Conservation (phyloP, 2,888 invertebrate genomes). For the Cistogaster globosa region DNA sequence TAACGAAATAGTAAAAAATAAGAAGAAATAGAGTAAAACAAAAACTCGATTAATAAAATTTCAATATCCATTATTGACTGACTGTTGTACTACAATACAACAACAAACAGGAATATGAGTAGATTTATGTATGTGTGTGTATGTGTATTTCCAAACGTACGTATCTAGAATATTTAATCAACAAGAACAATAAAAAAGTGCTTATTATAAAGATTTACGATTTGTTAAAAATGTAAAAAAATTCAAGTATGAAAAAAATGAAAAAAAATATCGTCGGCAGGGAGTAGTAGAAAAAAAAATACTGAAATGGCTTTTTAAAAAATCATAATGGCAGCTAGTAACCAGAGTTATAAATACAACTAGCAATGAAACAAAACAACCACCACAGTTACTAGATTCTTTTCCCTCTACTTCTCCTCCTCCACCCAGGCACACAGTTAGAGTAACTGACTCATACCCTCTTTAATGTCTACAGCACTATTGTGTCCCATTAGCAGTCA, state of each 20-base stretch:
- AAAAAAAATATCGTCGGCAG: conserved; percentile 21
- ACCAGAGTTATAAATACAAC: conserved; percentile 77
- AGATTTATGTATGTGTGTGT: conserved; percentile 4
- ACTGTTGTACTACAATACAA: not conserved
- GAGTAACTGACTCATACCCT: conserved; percentile 8
- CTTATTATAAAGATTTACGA: conserved; percentile 82
- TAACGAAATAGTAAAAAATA: conserved; percentile 43
- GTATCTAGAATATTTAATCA: conserved; percentile 73
- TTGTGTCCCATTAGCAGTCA: conserved; percentile 70
- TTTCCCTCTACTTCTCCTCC: conserved; percentile 1
- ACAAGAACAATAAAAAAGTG: conserved; percentile 80
- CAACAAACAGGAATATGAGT: not conserved
- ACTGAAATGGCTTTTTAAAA: conserved; percentile 80
- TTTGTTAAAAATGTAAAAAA: conserved; percentile 73
- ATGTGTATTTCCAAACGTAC: conserved; percentile 30
- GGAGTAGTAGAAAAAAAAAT: conserved; percentile 56
- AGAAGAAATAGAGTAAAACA: conserved; percentile 7
- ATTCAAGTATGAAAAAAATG: conserved; percentile 38
- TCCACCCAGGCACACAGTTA: conserved; percentile 28
- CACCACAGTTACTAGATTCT: conserved; percentile 18
- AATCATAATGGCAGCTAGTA: conserved; percentile 82
- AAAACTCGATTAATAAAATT: conserved; percentile 39
- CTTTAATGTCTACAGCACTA: conserved; percentile 46
- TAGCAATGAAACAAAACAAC: conserved; percentile 63
- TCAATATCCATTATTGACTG: conserved; percentile 29